phyloP scores from a whole-genome alignment of 2,797 vertebrate species.

The Esox masquinongy region DNA sequence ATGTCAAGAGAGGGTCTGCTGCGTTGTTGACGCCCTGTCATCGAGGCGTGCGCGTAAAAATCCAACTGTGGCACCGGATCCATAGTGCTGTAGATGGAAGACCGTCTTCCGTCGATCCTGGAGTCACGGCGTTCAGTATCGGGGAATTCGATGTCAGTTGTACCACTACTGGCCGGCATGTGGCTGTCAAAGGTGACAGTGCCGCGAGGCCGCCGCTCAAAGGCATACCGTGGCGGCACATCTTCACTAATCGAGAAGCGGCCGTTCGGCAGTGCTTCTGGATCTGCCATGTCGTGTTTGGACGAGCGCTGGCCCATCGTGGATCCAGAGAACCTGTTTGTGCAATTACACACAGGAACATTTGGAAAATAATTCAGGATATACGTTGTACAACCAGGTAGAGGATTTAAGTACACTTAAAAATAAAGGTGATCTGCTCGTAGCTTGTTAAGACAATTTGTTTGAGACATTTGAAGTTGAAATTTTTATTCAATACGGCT shows the following conservation, averaged over 20 bases:
- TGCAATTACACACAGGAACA: neutral
- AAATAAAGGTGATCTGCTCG: too few relatives aligned
- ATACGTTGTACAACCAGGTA: neutral
- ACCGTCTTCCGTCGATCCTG: constrained; percentile 38
- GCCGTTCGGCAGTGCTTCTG: constrained; percentile 8
- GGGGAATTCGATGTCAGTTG: neutral
- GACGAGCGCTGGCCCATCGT: constrained; percentile 66
- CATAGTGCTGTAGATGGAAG: constrained; percentile 72
- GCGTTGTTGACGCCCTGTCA: constrained; percentile 36
- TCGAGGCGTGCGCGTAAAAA: constrained; percentile 60
- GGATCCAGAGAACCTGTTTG: too few relatives aligned
- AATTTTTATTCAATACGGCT: too few relatives aligned
- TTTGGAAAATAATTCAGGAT: neutral
- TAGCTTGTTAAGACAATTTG: too few relatives aligned
- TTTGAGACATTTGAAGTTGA: too few relatives aligned
- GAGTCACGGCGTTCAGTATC: neutral
- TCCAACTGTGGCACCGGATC: constrained; percentile 66
- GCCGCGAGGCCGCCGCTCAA: constrained; percentile 27
- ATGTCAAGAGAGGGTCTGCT: constrained; percentile 65
- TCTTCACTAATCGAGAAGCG: constrained; percentile 49
- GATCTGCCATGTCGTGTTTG: constrained; percentile 11
- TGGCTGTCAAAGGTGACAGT: constrained; percentile 8
- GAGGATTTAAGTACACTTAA: too few relatives aligned
- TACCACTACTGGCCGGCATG: neutral
- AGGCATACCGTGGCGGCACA: constrained; percentile 43